phyloP scores from a whole-genome alignment of 2,888 invertebrate species.

The Platerodrilus igneus region DNA sequence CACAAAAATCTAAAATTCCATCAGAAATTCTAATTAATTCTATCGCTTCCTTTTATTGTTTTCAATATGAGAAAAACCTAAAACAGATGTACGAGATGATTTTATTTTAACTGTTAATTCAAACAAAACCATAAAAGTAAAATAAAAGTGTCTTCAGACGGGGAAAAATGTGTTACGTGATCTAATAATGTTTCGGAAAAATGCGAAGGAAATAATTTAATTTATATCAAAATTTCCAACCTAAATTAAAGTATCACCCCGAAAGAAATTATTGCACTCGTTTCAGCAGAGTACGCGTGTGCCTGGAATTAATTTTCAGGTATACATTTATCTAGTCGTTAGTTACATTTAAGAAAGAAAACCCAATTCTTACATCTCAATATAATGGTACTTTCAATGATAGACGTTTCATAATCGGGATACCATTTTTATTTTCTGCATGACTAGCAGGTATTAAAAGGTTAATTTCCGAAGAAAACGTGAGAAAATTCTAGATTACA shows the following conservation, averaged over 20 bases:
- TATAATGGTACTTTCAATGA: no score
- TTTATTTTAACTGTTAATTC: no score
- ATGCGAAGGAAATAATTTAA: conserved; percentile 29
- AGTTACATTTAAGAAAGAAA: conserved; percentile 9
- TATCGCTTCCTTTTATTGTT: no score
- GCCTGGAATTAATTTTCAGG: no score
- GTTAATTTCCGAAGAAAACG: conserved; percentile 24
- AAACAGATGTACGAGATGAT: no score
- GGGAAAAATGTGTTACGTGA: conserved; percentile 32
- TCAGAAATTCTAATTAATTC: no score
- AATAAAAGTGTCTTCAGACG: conserved; percentile 20
- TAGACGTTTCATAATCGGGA: no score
- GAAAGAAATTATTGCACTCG: conserved; percentile 23
- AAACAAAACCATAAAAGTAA: no score
- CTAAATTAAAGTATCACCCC: conserved; percentile 33
- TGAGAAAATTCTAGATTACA: conserved; percentile 31
- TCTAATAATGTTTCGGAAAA: conserved; percentile 31
- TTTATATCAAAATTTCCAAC: conserved; percentile 30
- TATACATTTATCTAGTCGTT: conserved; percentile 11
- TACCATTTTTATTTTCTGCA: conserved; percentile 6
- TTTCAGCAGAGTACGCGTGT: no score
- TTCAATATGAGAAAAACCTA: no score
- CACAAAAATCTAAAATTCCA: no score
- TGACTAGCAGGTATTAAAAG: conserved; percentile 11
- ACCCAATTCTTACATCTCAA: conserved; percentile 6